A percentile compares a stretch with the other conserved stretches of the same genome.
Evolutionary conservation across 2,888 invertebrate genomes (phyloP).

Genomic region (Bellardia pandia): DNA sequence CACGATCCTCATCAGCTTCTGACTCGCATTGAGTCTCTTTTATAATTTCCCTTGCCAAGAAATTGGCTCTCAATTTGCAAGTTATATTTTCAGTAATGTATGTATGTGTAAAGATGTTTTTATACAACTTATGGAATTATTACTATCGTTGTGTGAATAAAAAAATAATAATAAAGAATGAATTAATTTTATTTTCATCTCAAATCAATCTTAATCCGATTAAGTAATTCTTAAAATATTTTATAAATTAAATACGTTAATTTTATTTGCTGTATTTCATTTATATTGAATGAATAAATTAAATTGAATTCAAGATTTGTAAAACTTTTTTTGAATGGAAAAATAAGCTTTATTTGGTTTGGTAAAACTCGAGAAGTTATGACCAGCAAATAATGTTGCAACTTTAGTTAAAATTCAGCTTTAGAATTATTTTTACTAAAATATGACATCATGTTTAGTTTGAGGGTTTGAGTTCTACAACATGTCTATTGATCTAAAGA

Average conservation of each 20-base stretch:
- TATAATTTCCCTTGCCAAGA: not conserved
- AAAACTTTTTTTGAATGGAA: not conserved
- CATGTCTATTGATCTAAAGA: too few relatives aligned
- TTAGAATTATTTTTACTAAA: too few relatives aligned
- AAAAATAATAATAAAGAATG: slow-evolving; percentile 17
- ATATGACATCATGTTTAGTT: too few relatives aligned
- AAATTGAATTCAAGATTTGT: slow-evolving; percentile 53
- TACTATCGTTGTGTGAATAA: slow-evolving; percentile 50
- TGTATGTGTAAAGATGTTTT: too few relatives aligned
- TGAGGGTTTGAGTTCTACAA: too few relatives aligned
- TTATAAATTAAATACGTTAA: slow-evolving; percentile 36
- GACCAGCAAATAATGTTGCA: too few relatives aligned
- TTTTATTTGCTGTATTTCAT: slow-evolving; percentile 40
- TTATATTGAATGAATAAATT: slow-evolving; percentile 45
- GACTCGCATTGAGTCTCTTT: slow-evolving; percentile 76
- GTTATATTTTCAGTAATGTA: slow-evolving; percentile 5
- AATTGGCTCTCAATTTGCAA: not conserved
- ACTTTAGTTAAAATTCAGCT: too few relatives aligned
- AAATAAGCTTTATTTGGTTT: too few relatives aligned
- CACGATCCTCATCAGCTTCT: slow-evolving; percentile 80
- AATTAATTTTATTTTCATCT: slow-evolving; percentile 37
- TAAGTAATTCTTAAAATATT: slow-evolving; percentile 54
- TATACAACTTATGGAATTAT: slow-evolving; percentile 18
- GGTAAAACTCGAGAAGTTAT: too few relatives aligned
- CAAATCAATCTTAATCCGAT: slow-evolving; percentile 42